Conservation (phyloP, 1,140 invertebrate species). For the Scaptomyza montana region DNA sequence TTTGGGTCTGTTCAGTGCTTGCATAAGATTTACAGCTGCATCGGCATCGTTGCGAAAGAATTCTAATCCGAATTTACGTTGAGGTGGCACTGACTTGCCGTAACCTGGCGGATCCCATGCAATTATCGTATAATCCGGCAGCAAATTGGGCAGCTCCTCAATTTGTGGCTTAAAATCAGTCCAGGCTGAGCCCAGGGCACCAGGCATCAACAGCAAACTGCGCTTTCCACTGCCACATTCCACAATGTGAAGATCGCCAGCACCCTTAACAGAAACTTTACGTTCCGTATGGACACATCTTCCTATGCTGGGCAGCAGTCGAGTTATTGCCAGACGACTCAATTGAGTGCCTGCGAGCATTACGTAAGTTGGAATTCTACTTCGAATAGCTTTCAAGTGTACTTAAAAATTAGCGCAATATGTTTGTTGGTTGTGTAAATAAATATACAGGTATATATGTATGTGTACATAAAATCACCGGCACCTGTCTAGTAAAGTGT, state of each 20-base stretch:
- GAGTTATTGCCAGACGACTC: not conserved
- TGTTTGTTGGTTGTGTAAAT: constrained; percentile 36
- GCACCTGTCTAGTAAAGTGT: constrained; percentile 39
- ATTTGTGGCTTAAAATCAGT: constrained; percentile 93
- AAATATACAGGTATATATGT: constrained; percentile 6
- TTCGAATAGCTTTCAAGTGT: constrained; percentile 46
- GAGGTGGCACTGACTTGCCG: constrained; percentile 92
- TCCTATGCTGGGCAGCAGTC: constrained; percentile 28
- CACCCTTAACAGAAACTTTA: constrained; percentile 86
- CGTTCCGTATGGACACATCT: constrained; percentile 77
- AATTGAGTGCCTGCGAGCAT: constrained; percentile 47
- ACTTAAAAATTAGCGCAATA: constrained; percentile 37
- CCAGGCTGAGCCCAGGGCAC: constrained; percentile 90
- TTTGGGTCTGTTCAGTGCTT: constrained; percentile 87
- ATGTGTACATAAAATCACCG: not conserved
- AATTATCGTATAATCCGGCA: constrained; percentile 90
- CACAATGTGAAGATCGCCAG: constrained; percentile 88
- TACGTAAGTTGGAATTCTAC: constrained; percentile 56
- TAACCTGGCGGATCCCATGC: constrained; percentile 95
- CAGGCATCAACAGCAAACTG: constrained; percentile 89
- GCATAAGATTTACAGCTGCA: constrained; percentile 89
- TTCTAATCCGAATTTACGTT: constrained; percentile 88
- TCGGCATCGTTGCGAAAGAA: constrained; percentile 91
- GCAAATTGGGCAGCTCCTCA: constrained; percentile 86
- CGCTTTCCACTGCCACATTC: constrained; percentile 89